phyloP scores from a whole-genome alignment of 2,888 invertebrate genomes.

The Stramonita haemastoma region DNA sequence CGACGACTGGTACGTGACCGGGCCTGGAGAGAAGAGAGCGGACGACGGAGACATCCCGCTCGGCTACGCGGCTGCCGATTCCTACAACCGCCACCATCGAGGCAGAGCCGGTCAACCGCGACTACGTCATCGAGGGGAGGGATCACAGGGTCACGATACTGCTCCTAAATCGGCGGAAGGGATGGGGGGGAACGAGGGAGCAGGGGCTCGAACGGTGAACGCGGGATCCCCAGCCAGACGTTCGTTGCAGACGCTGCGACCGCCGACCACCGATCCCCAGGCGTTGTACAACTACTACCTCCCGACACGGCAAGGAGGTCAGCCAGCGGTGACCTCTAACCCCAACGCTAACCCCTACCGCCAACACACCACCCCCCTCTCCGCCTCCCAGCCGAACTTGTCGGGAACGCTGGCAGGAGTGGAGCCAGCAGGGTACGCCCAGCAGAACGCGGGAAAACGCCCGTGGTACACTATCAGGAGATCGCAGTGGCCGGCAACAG shows the following conservation, averaged over 20 bases:
- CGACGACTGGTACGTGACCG: conserved; percentile 66
- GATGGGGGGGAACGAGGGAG: neutral
- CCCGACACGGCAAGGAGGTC: conserved; percentile 35
- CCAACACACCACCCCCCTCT: conserved; percentile 37
- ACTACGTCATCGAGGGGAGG: neutral
- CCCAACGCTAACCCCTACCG: conserved; percentile 3
- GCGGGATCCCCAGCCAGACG: neutral
- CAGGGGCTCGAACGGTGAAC: neutral
- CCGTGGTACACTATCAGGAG: conserved; percentile 46
- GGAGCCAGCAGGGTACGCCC: neutral
- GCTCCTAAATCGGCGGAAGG: neutral
- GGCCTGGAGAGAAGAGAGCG: conserved; percentile 58
- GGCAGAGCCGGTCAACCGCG: conserved; percentile 34
- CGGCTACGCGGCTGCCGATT: conserved; percentile 70
- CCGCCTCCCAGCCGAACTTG: conserved; percentile 36
- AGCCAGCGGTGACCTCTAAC: neutral
- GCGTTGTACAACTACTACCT: conserved; percentile 45
- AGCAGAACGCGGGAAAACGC: neutral
- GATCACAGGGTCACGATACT: no score
- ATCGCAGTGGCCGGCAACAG: conserved; percentile 24
- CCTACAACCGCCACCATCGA: conserved; percentile 51
- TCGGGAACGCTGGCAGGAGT: neutral
- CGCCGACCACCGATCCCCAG: conserved; percentile 23
- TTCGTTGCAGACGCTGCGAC: neutral
- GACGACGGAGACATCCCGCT: conserved; percentile 65